Conservation (phyloP, 2,113 vertebrate species). For the Cnemophilus loriae region DNA sequence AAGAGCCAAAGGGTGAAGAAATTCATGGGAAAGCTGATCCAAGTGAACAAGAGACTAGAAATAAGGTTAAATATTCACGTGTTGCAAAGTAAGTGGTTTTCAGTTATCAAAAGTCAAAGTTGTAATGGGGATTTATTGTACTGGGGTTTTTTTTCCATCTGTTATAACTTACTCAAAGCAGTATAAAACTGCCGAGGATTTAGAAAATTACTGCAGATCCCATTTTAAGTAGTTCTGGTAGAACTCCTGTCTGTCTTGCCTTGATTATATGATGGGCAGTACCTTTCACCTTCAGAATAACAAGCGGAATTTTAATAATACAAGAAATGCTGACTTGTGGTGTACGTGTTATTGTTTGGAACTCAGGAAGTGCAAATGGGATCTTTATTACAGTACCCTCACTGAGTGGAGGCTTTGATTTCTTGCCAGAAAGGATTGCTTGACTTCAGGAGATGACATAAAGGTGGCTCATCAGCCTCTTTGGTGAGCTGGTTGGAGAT, state of each 20-base stretch:
- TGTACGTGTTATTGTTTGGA: background rate
- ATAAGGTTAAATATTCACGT: conserved; percentile 83
- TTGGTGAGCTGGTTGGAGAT: background rate
- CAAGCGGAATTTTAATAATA: background rate
- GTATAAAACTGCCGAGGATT: background rate
- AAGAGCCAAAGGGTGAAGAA: conserved; percentile 68
- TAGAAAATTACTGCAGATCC: background rate
- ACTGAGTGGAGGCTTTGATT: background rate
- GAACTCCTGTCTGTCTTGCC: background rate
- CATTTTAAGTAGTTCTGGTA: background rate
- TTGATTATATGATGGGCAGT: background rate
- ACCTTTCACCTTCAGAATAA: background rate
- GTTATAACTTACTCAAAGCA: background rate
- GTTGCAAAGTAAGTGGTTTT: conserved; percentile 81
- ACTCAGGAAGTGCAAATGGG: background rate
- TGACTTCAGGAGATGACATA: background rate
- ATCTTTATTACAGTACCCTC: background rate
- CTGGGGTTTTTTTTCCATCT: background rate
- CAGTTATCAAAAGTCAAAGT: background rate
- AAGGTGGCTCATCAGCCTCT: background rate
- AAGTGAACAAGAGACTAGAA: conserved; percentile 59
- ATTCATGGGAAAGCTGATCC: conserved; percentile 77
- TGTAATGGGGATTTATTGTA: background rate
- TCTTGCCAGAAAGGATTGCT: background rate
- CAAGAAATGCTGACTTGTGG: background rate